Conservation (phyloP, 2,888 invertebrate species). For the Meiosimyza platycephala region DNA sequence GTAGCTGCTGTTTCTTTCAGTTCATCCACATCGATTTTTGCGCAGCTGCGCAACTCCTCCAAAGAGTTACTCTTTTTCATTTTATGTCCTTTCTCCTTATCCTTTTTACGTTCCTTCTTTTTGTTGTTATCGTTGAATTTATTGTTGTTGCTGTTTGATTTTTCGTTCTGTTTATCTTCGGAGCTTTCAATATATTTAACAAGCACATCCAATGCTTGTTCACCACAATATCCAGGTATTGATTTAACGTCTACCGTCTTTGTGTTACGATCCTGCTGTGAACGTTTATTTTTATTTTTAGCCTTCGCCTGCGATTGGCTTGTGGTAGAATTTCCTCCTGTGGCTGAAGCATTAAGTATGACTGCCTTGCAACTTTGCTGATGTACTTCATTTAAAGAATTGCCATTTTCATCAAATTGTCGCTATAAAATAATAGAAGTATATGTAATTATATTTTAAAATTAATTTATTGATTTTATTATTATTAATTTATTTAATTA, state of each 20-base stretch:
- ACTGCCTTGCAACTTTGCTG: conserved; percentile 30
- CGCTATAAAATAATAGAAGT: conserved; percentile 62
- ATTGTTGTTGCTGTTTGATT: conserved; percentile 12
- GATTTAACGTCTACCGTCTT: conserved; percentile 69
- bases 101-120: conserved; percentile 67
- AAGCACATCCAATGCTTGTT: conserved; percentile 81
- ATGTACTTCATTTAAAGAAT: conserved; percentile 70
- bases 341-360: conserved; percentile 38
- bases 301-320: conserved; percentile 72
- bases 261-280: conserved; percentile 69
- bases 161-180: conserved; percentile 61
- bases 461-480: too few relatives aligned
- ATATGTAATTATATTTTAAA: too few relatives aligned
- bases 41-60: conserved; percentile 81
- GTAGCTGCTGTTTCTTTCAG: conserved; percentile 62
- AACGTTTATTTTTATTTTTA: conserved; percentile 70
- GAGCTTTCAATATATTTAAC: conserved; percentile 82
- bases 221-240: conserved; percentile 83
- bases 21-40: conserved; percentile 78
- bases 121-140: conserved; percentile 48
- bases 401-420: conserved; percentile 83
- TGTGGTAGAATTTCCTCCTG: conserved; percentile 42
- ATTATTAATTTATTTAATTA: too few relatives aligned
- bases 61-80: conserved; percentile 80
- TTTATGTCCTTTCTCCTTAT: conserved; percentile 66